These are phyloP conservation scores for Agriopis aurantiaria DNA, from an alignment of 2,888 invertebrate species.

Conservation along the genomic window DNA sequence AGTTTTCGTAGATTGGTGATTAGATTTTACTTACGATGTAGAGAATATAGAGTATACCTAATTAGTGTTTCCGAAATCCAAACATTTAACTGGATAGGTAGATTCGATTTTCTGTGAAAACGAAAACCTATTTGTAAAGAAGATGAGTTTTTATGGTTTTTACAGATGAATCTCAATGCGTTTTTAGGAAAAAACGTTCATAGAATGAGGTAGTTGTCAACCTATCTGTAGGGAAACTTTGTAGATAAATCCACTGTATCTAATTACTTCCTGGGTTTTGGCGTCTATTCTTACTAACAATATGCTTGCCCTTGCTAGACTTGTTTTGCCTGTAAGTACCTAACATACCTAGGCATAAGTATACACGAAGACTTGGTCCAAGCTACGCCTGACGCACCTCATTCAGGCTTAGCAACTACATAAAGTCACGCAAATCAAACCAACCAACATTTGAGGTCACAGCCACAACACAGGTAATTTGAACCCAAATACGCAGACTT, in stretches of 20 bases:
- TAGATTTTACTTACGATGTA: too few relatives aligned
- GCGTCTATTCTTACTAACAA: not conserved
- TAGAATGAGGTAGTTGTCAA: not conserved
- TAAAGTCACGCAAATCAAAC: conserved; percentile 46
- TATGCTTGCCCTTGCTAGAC: conserved; percentile 22
- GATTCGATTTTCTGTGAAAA: too few relatives aligned
- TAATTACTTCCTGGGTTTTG: conserved; percentile 8
- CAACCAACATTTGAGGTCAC: conserved; percentile 41
- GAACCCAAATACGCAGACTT: conserved; percentile 23
- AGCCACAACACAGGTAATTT: conserved; percentile 37
- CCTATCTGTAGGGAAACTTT: not conserved
- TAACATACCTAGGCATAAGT: not conserved
- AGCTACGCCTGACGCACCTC: conserved; percentile 44
- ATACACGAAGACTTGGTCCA: not conserved
- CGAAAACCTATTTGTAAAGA: too few relatives aligned
- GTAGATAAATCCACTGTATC: not conserved
- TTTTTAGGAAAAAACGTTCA: too few relatives aligned
- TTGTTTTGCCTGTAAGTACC: conserved; percentile 28
- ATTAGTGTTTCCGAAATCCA: too few relatives aligned
- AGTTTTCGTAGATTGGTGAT: too few relatives aligned
- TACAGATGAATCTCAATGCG: too few relatives aligned
- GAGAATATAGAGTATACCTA: too few relatives aligned
- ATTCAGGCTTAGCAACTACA: conserved; percentile 39
- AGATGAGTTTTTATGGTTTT: too few relatives aligned
- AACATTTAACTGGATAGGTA: too few relatives aligned